Base-by-base conservation (phyloP, 2,113 vertebrate genomes). In the Marmota monax region DNA sequence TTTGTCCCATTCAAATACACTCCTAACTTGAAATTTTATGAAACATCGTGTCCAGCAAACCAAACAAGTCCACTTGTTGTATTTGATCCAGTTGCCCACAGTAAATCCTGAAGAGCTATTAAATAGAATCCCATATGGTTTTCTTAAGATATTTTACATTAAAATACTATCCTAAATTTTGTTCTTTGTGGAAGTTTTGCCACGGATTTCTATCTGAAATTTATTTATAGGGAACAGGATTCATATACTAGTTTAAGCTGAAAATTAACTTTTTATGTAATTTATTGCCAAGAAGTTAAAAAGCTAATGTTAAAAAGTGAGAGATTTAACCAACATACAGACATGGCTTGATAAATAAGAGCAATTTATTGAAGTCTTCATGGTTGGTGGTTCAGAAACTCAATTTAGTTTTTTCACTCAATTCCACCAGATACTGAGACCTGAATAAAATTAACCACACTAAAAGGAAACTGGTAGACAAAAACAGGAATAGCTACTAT, bases 331-430 rank as follows among this genome's bases (percentile, higher is more conserved):
- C 79, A 73, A 85, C 5, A 80, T 58, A 37, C 2, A 34, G 34
- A 73, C 32, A 56, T n/a, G 25, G n/a, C 34, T 37, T 77, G 20
- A 93, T 32, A 82, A 76, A 70, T 58, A 84, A 53, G 29, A 37
- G 18, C 22, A 39, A 45, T 93, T 83, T 77, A 58, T 72, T 77
- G 11, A 90, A 32, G 4, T 87, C 37, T 72, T 87, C n/a, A 48
- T 70, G 23, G 77, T n/a, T 84, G 29, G 39, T 65, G 76, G 34
- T 37, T 86, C 73, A 82, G 69, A 90, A 82, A 86, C 5, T 90
- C 63, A 53, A 65, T 65, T 87, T 82, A 87, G 7, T 78, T 91
- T 76, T 85, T 83, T 93, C 29, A 78, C 25, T 42, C 29, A 90
- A 78, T 58, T 87, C 25, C 16, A 79, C 39, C 27, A 69, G 27